phyloP scores from a whole-genome alignment of 2,113 vertebrate genomes.

The Colius striatus region DNA sequence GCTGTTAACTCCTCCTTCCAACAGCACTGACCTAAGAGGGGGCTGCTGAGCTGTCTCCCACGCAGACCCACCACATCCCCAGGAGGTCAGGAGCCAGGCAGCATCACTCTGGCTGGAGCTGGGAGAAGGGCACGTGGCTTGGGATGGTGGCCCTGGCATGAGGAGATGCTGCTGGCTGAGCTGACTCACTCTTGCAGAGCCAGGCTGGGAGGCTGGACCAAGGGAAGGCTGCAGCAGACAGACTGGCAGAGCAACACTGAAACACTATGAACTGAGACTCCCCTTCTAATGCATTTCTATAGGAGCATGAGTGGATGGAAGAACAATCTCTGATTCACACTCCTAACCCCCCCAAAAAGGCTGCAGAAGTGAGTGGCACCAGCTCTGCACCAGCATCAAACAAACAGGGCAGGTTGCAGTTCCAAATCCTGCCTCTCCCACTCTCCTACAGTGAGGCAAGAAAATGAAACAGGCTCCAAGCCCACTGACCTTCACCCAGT shows the following conservation, averaged over 20 bases:
- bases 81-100: neutral
- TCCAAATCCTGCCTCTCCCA: neutral
- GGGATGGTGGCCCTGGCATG: rapidly evolving
- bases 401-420: neutral
- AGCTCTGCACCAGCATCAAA: neutral
- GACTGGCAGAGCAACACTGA: neutral
- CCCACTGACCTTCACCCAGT: neutral
- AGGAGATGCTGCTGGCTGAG: constrained; percentile 37
- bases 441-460: neutral
- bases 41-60: neutral
- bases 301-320: neutral
- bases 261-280: neutral
- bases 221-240: constrained; percentile 16
- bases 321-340: neutral
- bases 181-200: constrained; percentile 57
- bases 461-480: neutral
- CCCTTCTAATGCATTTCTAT: neutral
- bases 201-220: constrained; percentile 35
- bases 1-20: neutral
- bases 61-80: neutral
- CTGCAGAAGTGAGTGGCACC: neutral
- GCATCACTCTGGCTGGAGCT: neutral
- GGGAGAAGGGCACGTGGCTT: neutral
- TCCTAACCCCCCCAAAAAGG: neutral
- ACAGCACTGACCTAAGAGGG: neutral